Evolutionary conservation across 2,113 vertebrate genomes (phyloP).

Genomic region (Cepphus grylle): DNA sequence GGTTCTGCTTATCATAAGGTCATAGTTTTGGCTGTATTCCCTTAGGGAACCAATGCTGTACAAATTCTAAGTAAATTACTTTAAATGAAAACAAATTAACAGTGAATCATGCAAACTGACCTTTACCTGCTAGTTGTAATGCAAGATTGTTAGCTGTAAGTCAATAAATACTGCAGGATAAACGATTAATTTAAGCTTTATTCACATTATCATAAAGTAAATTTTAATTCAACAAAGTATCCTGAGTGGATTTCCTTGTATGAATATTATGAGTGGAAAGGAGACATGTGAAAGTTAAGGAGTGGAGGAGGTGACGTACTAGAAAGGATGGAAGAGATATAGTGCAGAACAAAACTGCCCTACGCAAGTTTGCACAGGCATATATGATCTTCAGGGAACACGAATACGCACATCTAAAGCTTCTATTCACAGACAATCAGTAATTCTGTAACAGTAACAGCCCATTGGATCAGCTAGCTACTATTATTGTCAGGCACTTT

Average conservation of each 20-base stretch:
- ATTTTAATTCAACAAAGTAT: slow-evolving; percentile 1
- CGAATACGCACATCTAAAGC: fast-evolving
- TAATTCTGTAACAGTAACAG: neutral
- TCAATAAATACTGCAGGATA: slow-evolving; percentile 29
- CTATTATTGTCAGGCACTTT: neutral
- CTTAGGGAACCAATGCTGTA: neutral
- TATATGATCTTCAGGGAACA: fast-evolving
- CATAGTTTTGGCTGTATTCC: neutral
- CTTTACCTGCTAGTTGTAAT: slow-evolving; percentile 36
- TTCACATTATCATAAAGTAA: neutral
- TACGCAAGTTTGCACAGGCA: fast-evolving
- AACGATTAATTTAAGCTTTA: slow-evolving; percentile 26
- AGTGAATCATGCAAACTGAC: slow-evolving; percentile 18
- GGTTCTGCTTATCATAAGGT: neutral
- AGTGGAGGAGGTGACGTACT: neutral
- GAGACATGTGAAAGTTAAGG: neutral
- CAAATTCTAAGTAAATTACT: slow-evolving; percentile 39
- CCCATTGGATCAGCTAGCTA: neutral
- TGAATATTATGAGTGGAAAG: neutral
- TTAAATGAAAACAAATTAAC: slow-evolving; percentile 55
- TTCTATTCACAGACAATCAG: neutral
- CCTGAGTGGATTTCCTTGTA: neutral
- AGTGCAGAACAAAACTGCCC: neutral
- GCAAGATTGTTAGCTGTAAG: neutral
- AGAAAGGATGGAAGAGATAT: neutral